These are phyloP conservation scores for Panagrolaimus sp. DNA, from an alignment of 1,140 invertebrate species.

Conservation along the genomic window DNA sequence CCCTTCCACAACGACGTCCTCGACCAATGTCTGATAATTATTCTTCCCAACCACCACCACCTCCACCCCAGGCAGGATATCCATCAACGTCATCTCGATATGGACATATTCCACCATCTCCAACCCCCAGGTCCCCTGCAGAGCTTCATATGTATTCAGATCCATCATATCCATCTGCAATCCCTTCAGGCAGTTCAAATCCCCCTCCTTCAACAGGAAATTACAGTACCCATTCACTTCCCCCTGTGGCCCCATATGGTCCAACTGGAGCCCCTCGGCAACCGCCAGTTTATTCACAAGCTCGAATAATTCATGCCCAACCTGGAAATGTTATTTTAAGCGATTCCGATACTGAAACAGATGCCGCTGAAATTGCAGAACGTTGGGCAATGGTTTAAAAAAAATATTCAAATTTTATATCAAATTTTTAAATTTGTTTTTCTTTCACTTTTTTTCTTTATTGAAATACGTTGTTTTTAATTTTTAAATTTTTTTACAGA, in stretches of 20 bases:
- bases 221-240: background rate
- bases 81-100: background rate
- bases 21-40: background rate
- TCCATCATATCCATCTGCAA: background rate
- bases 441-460: no score
- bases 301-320: conserved; percentile 8
- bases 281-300: background rate
- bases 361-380: conserved; percentile 8
- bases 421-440: no score
- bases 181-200: background rate
- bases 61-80: background rate
- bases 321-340: background rate
- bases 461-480: no score
- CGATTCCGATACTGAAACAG: conserved; percentile 3
- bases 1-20: background rate
- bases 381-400: conserved; percentile 8
- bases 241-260: background rate
- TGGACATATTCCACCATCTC: background rate
- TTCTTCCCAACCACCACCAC: background rate
- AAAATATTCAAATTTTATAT: no score
- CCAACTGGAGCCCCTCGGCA: background rate
- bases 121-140: background rate
- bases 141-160: conserved; percentile 6
- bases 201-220: background rate
- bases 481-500: no score